A percentile compares a stretch with the other conserved stretches of the same genome.
Evolutionary conservation across 2,797 vertebrate species (phyloP).

Genomic region (Austrolebias charrua): DNA sequence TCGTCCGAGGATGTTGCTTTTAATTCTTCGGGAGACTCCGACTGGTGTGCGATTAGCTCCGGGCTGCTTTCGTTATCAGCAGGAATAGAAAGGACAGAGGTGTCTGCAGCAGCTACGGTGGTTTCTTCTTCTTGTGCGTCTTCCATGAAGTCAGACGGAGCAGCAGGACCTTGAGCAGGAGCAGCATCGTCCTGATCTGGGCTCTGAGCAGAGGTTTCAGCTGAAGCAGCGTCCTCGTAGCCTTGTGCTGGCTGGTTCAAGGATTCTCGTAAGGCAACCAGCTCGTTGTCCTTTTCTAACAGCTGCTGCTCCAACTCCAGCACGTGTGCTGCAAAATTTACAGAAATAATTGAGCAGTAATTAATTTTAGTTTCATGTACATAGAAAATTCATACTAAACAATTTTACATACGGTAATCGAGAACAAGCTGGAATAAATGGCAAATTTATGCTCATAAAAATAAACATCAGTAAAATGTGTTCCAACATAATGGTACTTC

Average conservation of each 20-base stretch:
- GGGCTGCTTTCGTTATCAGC: slow-evolving; percentile 74
- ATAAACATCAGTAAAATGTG: no score
- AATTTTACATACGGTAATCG: no score
- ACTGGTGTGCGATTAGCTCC: slow-evolving; percentile 74
- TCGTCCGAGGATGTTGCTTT: slow-evolving; percentile 82
- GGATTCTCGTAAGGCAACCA: slow-evolving; percentile 61
- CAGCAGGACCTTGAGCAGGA: slow-evolving; percentile 32
- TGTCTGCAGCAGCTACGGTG: slow-evolving; percentile 74
- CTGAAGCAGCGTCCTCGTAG: slow-evolving; percentile 25
- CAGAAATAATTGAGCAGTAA: background rate
- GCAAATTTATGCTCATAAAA: no score
- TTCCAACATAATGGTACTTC: no score
- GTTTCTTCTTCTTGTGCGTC: slow-evolving; percentile 74
- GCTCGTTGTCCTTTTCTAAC: slow-evolving; percentile 71
- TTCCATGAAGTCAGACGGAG: slow-evolving; percentile 53
- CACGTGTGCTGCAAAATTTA: slow-evolving; percentile 46
- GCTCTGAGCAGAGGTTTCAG: slow-evolving; percentile 28
- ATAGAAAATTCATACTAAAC: background rate
- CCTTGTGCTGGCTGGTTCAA: slow-evolving; percentile 43
- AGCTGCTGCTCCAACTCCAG: slow-evolving; percentile 69
- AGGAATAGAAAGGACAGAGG: slow-evolving; percentile 69
- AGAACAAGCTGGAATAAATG: no score
- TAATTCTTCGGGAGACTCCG: slow-evolving; percentile 78
- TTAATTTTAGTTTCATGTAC: no score
- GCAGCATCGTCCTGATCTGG: slow-evolving; percentile 21